Base-by-base conservation (phyloP, 1,140 invertebrate species). In the Brachionus paranguensis region DNA sequence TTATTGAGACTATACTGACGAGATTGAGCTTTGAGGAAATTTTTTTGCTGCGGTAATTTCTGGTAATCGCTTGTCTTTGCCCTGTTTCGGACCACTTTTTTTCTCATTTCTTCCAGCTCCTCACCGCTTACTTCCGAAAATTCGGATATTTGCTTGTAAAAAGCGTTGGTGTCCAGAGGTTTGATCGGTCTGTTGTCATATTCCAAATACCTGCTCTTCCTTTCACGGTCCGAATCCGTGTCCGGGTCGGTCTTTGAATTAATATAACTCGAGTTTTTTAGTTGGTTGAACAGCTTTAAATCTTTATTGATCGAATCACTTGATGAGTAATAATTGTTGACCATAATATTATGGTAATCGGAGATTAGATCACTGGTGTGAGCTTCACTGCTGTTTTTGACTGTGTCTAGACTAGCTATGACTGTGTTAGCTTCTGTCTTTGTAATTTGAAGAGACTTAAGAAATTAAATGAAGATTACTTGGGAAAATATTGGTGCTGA, bases 181-280 rank as follows among this genome's bases (percentile, higher is more conserved):
- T 83, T 83, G 11, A 83, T 83, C 7, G 81, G 81, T 17, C 81
- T 37, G 45, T 83, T 83, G 10, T 83, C 81, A 70, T 83, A 83
- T 24, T 83, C 60, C 14, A 50, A 33, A 83, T 70, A 83, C 29
- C 27, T 83, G 43, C 47, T 76, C 27, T 20, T 50, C 27, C 47
- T 47, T 50, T 76, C 72, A 10, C 45, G 41, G 33, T 76, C 72
- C 47, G 72, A 76, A 29, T 76, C 72, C 37, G 68, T 72, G 8
- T 72, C 68, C 37, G 68, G 68, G 43, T 72, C 68, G 8, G 68
- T 72, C 7, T 17, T 41, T 8, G 68, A 72, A 20, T 72, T 72
- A 41, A 72, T 33, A 43, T 72, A 72, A 10, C 68, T 72, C 20
- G 68, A 72, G 41, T 72, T 72, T 72, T 43, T 72, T 3, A 72